These are phyloP conservation scores for Rhegmatorhina hoffmannsi DNA, from an alignment of 2,113 vertebrate species.

Conservation along the genomic window DNA sequence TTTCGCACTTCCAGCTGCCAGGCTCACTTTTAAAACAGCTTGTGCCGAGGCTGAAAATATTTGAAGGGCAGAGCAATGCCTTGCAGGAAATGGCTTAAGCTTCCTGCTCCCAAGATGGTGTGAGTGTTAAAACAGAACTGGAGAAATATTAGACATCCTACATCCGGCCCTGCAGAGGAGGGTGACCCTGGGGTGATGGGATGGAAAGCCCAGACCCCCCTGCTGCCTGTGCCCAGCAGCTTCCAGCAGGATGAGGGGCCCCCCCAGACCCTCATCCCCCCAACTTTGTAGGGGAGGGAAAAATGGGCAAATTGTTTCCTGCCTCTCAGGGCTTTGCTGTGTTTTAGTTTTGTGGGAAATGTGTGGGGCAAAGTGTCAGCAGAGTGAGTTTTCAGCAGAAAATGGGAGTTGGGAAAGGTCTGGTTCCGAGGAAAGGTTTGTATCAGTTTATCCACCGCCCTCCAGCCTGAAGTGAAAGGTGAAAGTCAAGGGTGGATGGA, in stretches of 20 bases:
- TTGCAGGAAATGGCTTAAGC: conserved; percentile 60
- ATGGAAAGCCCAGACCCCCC: neutral
- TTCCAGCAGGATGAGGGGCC: neutral
- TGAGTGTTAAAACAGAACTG: conserved; percentile 43
- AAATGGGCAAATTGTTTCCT: neutral
- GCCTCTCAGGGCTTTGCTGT: neutral
- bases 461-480: neutral
- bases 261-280: neutral
- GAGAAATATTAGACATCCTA: conserved; percentile 41
- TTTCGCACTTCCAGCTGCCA: conserved; percentile 16
- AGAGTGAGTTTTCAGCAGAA: neutral
- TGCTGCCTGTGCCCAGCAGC: neutral
- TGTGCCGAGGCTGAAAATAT: neutral
- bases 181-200: conserved; percentile 7
- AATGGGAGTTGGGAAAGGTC: neutral
- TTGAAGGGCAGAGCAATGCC: conserved; percentile 25
- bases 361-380: neutral
- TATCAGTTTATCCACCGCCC: neutral
- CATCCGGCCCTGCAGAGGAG: conserved; percentile 31
- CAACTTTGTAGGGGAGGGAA: neutral
- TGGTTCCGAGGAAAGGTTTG: neutral
- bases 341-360: neutral
- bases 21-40: neutral
- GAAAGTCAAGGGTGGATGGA: neutral
- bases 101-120: conserved; percentile 57